Evolutionary conservation across 2,797 vertebrate genomes (phyloP).

Genomic region (Ctenopoma multispine): DNA sequence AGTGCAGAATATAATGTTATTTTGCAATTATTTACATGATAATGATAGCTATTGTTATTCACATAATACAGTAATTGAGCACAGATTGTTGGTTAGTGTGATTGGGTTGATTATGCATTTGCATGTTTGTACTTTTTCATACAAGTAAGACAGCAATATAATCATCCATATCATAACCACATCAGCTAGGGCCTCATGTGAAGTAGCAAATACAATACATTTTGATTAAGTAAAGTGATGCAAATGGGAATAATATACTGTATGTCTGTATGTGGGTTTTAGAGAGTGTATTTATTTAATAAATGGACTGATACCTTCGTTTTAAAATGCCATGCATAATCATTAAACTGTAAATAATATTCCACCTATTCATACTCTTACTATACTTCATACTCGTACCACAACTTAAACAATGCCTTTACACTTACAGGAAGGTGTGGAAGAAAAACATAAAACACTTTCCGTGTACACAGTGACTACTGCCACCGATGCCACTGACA

Average conservation of each 20-base stretch:
- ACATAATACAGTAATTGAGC: slow-evolving; percentile 33
- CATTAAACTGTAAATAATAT: slow-evolving; percentile 13
- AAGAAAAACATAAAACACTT: slow-evolving; percentile 30
- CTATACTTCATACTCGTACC: no score
- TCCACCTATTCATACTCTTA: slow-evolving; percentile 7
- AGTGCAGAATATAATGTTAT: slow-evolving; percentile 6
- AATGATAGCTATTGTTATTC: slow-evolving; percentile 24
- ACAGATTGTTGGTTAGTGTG: slow-evolving; percentile 33
- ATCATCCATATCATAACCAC: slow-evolving; percentile 40
- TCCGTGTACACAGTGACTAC: slow-evolving; percentile 9
- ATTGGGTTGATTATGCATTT: slow-evolving; percentile 30
- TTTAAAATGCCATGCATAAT: slow-evolving; percentile 10
- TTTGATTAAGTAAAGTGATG: slow-evolving; percentile 26
- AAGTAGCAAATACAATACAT: slow-evolving; percentile 35
- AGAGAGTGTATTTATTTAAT: not conserved
- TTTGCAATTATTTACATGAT: slow-evolving; percentile 4
- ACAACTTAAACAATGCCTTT: slow-evolving; percentile 11
- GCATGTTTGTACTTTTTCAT: slow-evolving; percentile 11
- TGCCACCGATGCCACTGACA: slow-evolving; percentile 21
- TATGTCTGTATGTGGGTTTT: not conserved
- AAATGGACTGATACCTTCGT: slow-evolving; percentile 8
- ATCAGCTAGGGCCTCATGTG: slow-evolving; percentile 25
- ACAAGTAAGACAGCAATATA: slow-evolving; percentile 11
- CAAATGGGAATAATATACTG: not conserved
- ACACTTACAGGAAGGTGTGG: slow-evolving; percentile 15